Percentiles rank a stretch among this genome's conserved stretches.
Conservation (phyloP, 2,888 invertebrate genomes). For the Monopis laevigella region DNA sequence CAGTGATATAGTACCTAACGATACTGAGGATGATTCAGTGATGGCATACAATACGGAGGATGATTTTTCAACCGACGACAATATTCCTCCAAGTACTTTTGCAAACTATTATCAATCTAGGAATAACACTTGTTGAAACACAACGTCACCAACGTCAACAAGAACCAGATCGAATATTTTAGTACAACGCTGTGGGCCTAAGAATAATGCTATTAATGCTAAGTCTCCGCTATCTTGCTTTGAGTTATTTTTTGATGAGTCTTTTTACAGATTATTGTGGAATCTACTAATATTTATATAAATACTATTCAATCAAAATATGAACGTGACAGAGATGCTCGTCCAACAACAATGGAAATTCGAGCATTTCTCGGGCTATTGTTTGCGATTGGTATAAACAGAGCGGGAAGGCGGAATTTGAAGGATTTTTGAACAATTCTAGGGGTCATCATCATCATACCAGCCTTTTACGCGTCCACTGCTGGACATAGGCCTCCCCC, state of each 20-base stretch:
- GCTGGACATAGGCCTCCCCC: too few relatives aligned
- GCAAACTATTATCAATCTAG: not conserved
- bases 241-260: not conserved
- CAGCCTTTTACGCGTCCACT: too few relatives aligned
- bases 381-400: not conserved
- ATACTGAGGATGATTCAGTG: not conserved
- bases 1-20: not conserved
- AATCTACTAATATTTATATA: not conserved
- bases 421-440: not conserved
- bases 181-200: not conserved
- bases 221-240: too few relatives aligned
- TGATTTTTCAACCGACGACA: not conserved
- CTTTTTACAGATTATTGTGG: not conserved
- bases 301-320: not conserved
- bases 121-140: not conserved
- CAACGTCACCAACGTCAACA: not conserved
- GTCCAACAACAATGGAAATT: not conserved
- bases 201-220: too few relatives aligned
- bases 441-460: too few relatives aligned
- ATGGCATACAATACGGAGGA: too few relatives aligned
- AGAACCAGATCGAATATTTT: not conserved
- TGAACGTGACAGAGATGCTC: not conserved
- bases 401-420: not conserved
- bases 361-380: not conserved
- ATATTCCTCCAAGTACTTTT: not conserved